phyloP scores from a whole-genome alignment of 35 echinoderm and acorn worm species.

The Heliocidaris tuberculata region DNA sequence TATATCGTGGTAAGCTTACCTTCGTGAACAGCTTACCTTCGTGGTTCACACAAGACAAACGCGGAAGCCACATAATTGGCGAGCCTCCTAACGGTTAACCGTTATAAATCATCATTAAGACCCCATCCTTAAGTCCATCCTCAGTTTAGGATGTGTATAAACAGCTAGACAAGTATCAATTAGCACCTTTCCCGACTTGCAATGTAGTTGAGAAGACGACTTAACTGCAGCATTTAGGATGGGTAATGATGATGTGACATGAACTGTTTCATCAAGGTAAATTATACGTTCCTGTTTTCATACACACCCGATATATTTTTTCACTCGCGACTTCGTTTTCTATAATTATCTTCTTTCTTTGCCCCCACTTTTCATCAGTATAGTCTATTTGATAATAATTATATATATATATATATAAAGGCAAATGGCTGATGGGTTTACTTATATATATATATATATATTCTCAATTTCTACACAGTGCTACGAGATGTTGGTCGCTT shows the following conservation, averaged over 20 bases:
- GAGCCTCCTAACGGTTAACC: neutral
- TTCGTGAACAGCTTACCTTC: neutral
- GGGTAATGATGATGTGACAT: neutral
- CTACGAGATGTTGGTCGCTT: constrained; percentile 62
- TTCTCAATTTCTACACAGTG: constrained; percentile 40
- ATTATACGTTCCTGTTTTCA: no score
- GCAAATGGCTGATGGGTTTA: no score
- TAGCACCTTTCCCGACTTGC: neutral
- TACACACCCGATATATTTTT: no score
- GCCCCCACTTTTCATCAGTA: neutral
- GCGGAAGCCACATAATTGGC: neutral
- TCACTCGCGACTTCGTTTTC: neutral
- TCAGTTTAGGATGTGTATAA: neutral
- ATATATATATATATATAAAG: no score
- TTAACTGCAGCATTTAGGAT: neutral
- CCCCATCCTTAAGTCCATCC: neutral
- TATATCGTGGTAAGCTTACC: neutral
- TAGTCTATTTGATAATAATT: no score
- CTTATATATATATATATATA: no score
- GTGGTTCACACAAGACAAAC: neutral
- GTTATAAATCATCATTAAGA: neutral
- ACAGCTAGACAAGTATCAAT: neutral
- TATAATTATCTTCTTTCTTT: neutral
- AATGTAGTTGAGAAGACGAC: neutral
- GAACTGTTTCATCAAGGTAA: neutral